phyloP scores from a whole-genome alignment of 2,888 invertebrate genomes.

The Folsomia manolachei region DNA sequence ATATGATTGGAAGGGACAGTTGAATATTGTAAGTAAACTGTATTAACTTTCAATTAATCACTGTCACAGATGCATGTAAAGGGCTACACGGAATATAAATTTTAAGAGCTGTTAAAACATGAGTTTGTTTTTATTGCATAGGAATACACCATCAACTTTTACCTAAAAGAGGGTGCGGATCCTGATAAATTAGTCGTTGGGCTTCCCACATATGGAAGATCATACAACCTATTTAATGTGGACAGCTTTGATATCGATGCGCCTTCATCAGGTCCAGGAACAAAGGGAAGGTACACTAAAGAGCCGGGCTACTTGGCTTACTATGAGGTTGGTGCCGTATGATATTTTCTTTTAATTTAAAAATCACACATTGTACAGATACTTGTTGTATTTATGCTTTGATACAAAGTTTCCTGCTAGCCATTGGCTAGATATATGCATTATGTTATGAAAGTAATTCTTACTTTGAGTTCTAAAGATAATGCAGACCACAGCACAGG shows the following conservation, averaged over 20 bases:
- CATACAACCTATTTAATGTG: slow-evolving; percentile 82
- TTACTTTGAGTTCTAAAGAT: no score
- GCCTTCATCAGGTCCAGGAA: slow-evolving; percentile 85
- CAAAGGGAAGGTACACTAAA: slow-evolving; percentile 83
- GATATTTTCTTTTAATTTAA: neutral
- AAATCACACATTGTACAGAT: no score
- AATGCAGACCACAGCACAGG: no score
- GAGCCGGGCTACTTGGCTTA: slow-evolving; percentile 91
- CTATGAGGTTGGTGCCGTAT: slow-evolving; percentile 68
- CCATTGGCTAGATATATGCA: no score
- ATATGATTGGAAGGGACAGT: slow-evolving; percentile 80
- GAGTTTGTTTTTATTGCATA: slow-evolving; percentile 35
- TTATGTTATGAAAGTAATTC: no score
- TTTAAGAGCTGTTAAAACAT: neutral
- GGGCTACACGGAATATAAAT: neutral
- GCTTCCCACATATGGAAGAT: slow-evolving; percentile 70
- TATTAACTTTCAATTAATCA: neutral
- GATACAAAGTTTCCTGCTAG: no score
- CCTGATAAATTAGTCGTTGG: slow-evolving; percentile 54
- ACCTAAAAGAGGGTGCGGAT: slow-evolving; percentile 54
- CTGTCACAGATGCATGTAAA: neutral
- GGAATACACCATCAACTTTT: slow-evolving; percentile 55
- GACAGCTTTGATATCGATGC: slow-evolving; percentile 80
- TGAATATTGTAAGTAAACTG: slow-evolving; percentile 76
- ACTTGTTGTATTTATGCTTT: no score